Conservation (phyloP, 1,140 invertebrate genomes). For the Andrena cerasifolii region DNA sequence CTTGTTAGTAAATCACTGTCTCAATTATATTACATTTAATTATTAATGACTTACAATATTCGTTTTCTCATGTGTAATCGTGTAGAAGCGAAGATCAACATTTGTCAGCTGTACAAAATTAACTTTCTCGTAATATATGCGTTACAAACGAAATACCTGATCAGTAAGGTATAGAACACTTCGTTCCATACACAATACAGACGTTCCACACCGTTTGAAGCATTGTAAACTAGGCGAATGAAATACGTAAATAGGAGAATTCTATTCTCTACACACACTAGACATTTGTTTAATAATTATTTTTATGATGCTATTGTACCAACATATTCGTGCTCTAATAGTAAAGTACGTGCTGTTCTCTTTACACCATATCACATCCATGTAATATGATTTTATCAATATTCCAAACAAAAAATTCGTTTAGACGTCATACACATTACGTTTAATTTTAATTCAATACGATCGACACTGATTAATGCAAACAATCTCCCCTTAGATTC, state of each 20-base stretch:
- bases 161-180: not conserved
- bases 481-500: constrained; percentile 35
- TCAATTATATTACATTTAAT: not conserved
- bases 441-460: constrained; percentile 38
- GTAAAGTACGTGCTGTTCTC: constrained; percentile 3
- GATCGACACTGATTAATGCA: constrained; percentile 41
- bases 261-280: constrained; percentile 32
- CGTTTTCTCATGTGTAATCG: not conserved
- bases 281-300: constrained; percentile 16
- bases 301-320: constrained; percentile 7
- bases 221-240: constrained; percentile 35
- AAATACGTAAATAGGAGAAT: constrained; percentile 34
- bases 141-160: not conserved
- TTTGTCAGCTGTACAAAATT: not conserved
- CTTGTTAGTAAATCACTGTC: constrained; percentile 13
- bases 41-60: not conserved
- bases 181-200: constrained; percentile 17
- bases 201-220: constrained; percentile 9
- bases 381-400: constrained; percentile 23
- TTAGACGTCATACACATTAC: constrained; percentile 21
- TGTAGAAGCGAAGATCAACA: constrained; percentile 1
- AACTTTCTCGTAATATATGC: not conserved
- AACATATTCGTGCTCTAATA: constrained; percentile 22
- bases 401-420: constrained; percentile 38
- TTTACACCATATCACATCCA: constrained; percentile 10